These are phyloP conservation scores for Megalops atlanticus DNA, from an alignment of 2,113 vertebrate species.

Conservation along the genomic window DNA sequence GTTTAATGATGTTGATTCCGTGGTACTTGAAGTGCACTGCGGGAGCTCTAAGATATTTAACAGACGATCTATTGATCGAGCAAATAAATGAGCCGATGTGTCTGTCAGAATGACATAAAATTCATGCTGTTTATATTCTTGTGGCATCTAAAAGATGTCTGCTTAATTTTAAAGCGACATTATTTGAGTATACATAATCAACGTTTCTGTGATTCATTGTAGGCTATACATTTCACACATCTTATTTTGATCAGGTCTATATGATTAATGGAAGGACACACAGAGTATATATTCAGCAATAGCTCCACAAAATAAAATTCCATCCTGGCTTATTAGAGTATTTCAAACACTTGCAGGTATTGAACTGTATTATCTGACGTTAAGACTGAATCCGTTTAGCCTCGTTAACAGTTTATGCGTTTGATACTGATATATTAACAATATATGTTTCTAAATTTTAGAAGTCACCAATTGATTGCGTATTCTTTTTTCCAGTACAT, in stretches of 20 bases:
- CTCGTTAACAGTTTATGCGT: neutral
- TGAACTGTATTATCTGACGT: neutral
- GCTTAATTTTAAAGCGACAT: neutral
- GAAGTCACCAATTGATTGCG: neutral
- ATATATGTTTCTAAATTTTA: neutral
- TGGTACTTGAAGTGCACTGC: neutral
- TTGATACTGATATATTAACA: neutral
- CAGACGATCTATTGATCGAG: neutral
- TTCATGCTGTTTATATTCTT: neutral
- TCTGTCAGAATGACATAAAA: no score
- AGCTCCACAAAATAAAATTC: no score
- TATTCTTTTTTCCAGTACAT: neutral
- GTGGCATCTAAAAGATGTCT: neutral
- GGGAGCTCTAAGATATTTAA: neutral
- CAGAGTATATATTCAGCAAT: no score
- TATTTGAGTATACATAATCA: neutral
- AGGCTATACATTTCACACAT: neutral
- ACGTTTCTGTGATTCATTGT: neutral
- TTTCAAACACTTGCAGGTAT: no score
- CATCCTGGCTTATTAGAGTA: no score
- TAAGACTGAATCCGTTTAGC: neutral
- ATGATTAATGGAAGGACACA: no score
- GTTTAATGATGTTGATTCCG: neutral
- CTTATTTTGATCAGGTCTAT: neutral
- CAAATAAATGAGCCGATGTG: no score